These are phyloP conservation scores for Acyrthosiphon pisum DNA, from an alignment of 1,140 invertebrate genomes.

Conservation along the genomic window DNA sequence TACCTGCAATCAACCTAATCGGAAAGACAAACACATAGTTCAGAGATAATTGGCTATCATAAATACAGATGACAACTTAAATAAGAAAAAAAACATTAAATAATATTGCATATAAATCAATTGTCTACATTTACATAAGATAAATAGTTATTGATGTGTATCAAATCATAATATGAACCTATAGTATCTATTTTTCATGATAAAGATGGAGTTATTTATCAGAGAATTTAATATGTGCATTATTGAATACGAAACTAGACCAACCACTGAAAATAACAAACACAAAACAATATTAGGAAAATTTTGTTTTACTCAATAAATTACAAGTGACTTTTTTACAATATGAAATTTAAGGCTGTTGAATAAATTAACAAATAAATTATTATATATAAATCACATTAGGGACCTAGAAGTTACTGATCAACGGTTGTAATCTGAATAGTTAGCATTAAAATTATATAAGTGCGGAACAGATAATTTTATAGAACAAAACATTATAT, in stretches of 20 bases:
- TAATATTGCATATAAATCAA: too few species aligned
- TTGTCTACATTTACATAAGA: too few species aligned
- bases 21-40: too few species aligned
- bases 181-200: neutral
- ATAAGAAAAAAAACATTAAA: too few species aligned
- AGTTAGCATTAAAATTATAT: constrained; percentile 29
- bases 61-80: too few species aligned
- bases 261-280: neutral
- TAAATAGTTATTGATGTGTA: neutral
- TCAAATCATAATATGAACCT: too few species aligned
- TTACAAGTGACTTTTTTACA: constrained; percentile 52
- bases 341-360: constrained; percentile 12
- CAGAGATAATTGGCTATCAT: too few species aligned
- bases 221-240: neutral
- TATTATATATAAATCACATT: constrained; percentile 26
- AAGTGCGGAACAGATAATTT: constrained; percentile 27
- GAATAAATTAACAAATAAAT: constrained; percentile 42
- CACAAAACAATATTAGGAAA: constrained; percentile 40
- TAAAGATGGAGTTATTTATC: neutral
- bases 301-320: constrained; percentile 49
- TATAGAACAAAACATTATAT: neutral
- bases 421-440: constrained; percentile 15
- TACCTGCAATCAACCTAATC: too few species aligned
- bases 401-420: neutral
- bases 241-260: neutral